phyloP scores from a whole-genome alignment of 1,140 invertebrate species.

The Magallana angulata region DNA sequence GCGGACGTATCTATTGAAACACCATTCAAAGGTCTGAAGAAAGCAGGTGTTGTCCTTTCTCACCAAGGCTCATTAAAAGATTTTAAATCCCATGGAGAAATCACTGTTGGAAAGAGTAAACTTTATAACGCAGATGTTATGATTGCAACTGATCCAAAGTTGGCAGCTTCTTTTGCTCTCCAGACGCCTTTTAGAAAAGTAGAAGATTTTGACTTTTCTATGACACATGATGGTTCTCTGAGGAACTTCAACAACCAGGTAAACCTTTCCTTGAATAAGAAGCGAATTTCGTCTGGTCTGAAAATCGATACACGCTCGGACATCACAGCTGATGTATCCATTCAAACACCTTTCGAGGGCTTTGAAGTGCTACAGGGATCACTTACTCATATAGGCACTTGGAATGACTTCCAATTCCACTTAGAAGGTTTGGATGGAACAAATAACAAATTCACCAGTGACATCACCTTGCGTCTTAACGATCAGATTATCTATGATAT shows the following conservation, averaged over 20 bases:
- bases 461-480: not conserved
- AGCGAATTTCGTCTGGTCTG: not conserved
- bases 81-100: constrained; percentile 51
- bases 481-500: not conserved
- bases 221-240: not conserved
- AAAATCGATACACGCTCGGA: not conserved
- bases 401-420: constrained; percentile 25
- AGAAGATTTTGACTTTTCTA: constrained; percentile 36
- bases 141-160: not conserved
- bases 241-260: not conserved
- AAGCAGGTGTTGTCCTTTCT: constrained; percentile 27
- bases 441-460: not conserved
- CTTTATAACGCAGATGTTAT: constrained; percentile 35
- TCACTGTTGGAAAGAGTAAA: constrained; percentile 19
- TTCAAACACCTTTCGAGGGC: constrained; percentile 31
- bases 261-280: not conserved
- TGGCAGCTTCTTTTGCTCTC: constrained; percentile 36
- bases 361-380: constrained; percentile 42
- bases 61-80: constrained; percentile 47
- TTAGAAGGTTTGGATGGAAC: not conserved
- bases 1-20: constrained; percentile 48
- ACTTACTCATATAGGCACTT: constrained; percentile 35
- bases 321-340: not conserved
- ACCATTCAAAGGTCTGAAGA: constrained; percentile 53
- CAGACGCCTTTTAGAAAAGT: constrained; percentile 51